Percentiles rank a stretch among this genome's conserved stretches.
Conservation (phyloP, 2,113 vertebrate species). For the Dryoscopus gambensis region DNA sequence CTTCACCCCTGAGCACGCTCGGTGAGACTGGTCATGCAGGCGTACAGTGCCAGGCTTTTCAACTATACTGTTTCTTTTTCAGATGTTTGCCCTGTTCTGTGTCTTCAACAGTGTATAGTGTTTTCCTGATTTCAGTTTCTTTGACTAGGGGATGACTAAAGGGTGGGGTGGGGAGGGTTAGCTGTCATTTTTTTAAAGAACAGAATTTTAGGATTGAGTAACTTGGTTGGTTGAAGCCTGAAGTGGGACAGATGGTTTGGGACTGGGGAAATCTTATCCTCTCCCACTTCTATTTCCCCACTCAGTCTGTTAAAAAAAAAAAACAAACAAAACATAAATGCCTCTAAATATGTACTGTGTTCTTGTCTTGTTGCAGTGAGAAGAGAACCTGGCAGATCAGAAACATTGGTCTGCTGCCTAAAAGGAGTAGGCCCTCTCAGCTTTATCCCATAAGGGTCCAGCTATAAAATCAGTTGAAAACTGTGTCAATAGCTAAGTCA, state of each 20-base stretch:
- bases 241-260: constrained; percentile 53
- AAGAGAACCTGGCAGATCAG: constrained; percentile 40
- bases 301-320: neutral
- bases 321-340: neutral
- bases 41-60: constrained; percentile 71
- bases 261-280: constrained; percentile 61
- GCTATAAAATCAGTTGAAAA: constrained; percentile 30
- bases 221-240: constrained; percentile 50
- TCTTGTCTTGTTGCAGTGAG: constrained; percentile 54
- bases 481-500: neutral
- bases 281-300: constrained; percentile 43
- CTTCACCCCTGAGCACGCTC: constrained; percentile 75
- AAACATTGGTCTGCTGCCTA: neutral
- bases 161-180: constrained; percentile 58
- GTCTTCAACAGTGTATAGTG: constrained; percentile 70
- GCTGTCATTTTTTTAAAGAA: constrained; percentile 74
- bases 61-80: constrained; percentile 63
- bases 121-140: constrained; percentile 63
- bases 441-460: constrained; percentile 5
- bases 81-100: constrained; percentile 72
- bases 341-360: constrained; percentile 55
- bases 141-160: constrained; percentile 60
- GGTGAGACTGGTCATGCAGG: constrained; percentile 80
- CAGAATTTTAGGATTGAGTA: constrained; percentile 65
- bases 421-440: constrained; percentile 16